Evolutionary conservation across 2,113 vertebrate species (phyloP), one percentile per base, ranked within the genome.

Genomic region (Bostrychus sinensis): DNA sequence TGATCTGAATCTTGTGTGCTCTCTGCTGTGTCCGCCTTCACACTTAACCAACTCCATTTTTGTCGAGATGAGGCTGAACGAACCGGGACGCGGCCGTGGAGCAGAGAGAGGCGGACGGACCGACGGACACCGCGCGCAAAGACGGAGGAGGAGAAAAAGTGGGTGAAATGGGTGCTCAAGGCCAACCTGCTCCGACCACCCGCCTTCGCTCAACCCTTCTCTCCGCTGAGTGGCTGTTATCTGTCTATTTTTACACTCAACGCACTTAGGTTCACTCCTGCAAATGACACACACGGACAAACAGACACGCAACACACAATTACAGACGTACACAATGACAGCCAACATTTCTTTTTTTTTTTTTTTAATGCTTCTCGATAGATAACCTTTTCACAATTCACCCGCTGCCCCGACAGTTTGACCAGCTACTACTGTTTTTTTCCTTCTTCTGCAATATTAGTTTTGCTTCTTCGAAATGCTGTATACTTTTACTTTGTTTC

Each of bases 171-270:
- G 80, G 72, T 46, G 78, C 82, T 89, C 86, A 91, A 86, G 91
- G 86, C 86, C 80, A 75, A 75, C 22, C 39, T 19, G 57, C 50
- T 78, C 72, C 64, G 69, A 73, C 66, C 81, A 65, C 72, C 82
- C 13, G 32, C 43, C 34, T 70, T 65, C 60, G 76, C 56, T 72
- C 65, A 51, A 75, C 80, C 78, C 78, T 81, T 55, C 73, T 81
- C n/a, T 63, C 77, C 84, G 20, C 77, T 65, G 78, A 89, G 87
- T 88, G 84, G 84, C 86, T 89, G 81, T 91, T 88, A 83, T 84
- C 84, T 86, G 83, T 90, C 88, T 90, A 89, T 91, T 91, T 91
- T 91, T 90, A 90, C 85, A 83, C 84, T 78, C 71, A 75, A 89
- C 79, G 88, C 89, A 91, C 89, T 90, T 91, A 90, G 86, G 89